phyloP scores from a whole-genome alignment of 2,797 vertebrate species.

The Dermochelys coriacea region DNA sequence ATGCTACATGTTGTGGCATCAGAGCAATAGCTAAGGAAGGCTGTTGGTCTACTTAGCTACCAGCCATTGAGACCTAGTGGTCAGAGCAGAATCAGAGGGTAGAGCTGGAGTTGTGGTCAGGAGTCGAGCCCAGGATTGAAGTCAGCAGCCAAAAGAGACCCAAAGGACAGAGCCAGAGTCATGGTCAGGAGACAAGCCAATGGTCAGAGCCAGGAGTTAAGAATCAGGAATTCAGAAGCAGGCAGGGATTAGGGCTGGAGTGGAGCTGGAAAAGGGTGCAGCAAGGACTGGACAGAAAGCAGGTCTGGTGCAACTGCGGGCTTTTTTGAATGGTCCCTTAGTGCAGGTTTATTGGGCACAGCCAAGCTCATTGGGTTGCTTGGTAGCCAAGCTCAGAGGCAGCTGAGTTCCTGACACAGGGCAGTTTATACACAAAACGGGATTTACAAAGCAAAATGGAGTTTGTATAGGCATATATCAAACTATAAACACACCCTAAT shows the following conservation, averaged over 20 bases:
- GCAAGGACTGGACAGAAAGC: background rate
- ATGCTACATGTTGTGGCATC: fast-evolving
- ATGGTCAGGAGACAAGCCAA: background rate
- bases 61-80: background rate
- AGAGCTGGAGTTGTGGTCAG: background rate
- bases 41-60: background rate
- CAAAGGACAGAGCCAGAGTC: background rate
- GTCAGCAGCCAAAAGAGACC: background rate
- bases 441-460: conserved; percentile 14
- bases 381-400: background rate
- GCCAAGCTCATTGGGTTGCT: background rate
- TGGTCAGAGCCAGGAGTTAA: background rate
- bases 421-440: background rate
- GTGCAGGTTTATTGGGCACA: background rate
- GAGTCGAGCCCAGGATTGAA: background rate
- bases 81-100: background rate
- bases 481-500: background rate
- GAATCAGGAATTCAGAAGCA: background rate
- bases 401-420: background rate
- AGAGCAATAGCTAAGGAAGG: background rate
- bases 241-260: background rate
- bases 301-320: background rate
- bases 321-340: background rate
- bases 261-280: no score
- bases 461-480: background rate